A percentile compares a stretch with the other conserved stretches of the same genome.
Evolutionary conservation across 2,113 vertebrate species (phyloP).

Genomic region (Pandion haliaetus): DNA sequence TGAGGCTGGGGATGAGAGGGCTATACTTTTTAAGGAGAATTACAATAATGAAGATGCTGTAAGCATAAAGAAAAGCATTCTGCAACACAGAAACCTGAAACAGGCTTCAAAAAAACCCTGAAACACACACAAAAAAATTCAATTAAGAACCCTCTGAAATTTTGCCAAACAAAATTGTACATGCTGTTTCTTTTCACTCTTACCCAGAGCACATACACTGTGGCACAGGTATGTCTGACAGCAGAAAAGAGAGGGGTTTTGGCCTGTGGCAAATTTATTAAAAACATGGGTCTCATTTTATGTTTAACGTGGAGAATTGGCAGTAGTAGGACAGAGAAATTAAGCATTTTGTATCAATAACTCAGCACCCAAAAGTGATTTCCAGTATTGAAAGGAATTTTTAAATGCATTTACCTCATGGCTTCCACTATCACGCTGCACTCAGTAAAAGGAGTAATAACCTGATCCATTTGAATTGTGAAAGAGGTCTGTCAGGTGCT

Average conservation of each 20-base stretch:
- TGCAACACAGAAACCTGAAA: neutral
- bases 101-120: neutral
- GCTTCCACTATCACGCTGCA: neutral
- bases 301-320: neutral
- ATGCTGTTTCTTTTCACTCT: neutral
- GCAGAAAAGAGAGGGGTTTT: neutral
- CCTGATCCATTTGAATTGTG: neutral
- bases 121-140: neutral
- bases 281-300: neutral
- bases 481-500: neutral
- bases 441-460: neutral
- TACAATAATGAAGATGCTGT: neutral
- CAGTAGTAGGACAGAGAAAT: neutral
- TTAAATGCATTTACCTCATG: neutral
- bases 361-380: neutral
- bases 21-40: neutral
- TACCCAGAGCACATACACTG: neutral
- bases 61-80: neutral
- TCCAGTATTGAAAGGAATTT: neutral
- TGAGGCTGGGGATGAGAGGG: neutral
- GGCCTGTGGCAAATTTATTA: neutral
- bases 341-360: neutral
- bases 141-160: neutral
- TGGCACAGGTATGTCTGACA: neutral
- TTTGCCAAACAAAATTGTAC: neutral